A percentile compares a stretch with the other conserved stretches of the same genome.
Conservation (phyloP, 1,140 invertebrate genomes). For the Plutomurus gul region DNA sequence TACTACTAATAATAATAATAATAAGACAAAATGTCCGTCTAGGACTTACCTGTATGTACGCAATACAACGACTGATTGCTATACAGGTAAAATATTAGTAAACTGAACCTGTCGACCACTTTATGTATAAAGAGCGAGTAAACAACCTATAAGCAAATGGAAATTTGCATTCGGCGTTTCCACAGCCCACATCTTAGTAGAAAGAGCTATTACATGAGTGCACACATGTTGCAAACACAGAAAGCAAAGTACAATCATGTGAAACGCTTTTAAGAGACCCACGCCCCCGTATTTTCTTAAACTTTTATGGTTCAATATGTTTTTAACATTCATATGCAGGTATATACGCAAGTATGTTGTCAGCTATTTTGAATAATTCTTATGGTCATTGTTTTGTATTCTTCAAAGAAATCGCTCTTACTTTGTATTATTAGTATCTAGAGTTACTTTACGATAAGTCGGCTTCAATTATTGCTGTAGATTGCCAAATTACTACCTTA, state of each 20-base stretch:
- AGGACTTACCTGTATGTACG: too few species aligned
- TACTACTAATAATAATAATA: constrained; percentile 19
- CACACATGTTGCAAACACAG: not conserved
- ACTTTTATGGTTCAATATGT: not conserved
- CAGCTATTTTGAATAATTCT: not conserved
- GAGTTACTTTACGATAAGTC: constrained; percentile 4
- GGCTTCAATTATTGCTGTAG: constrained; percentile 20
- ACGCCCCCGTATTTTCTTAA: constrained; percentile 5
- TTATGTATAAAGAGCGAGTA: too few species aligned
- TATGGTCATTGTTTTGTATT: not conserved
- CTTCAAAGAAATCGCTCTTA: not conserved
- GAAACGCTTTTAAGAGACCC: constrained; percentile 2
- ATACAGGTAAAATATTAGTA: too few species aligned
- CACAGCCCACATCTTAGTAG: not conserved
- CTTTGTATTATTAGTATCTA: not conserved
- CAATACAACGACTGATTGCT: too few species aligned
- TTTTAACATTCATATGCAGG: not conserved
- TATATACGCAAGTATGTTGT: not conserved
- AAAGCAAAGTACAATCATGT: not conserved
- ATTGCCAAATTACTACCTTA: constrained; percentile 29
- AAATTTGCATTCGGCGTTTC: too few species aligned
- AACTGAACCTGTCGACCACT: too few species aligned
- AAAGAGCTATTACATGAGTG: not conserved
- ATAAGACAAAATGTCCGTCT: not conserved
- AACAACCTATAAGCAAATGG: too few species aligned